Percentiles rank a stretch among this genome's conserved stretches.
Evolutionary conservation across 92 coral and sea anemone genomes (phyloP).

Genomic region (Actinernus sp.): DNA sequence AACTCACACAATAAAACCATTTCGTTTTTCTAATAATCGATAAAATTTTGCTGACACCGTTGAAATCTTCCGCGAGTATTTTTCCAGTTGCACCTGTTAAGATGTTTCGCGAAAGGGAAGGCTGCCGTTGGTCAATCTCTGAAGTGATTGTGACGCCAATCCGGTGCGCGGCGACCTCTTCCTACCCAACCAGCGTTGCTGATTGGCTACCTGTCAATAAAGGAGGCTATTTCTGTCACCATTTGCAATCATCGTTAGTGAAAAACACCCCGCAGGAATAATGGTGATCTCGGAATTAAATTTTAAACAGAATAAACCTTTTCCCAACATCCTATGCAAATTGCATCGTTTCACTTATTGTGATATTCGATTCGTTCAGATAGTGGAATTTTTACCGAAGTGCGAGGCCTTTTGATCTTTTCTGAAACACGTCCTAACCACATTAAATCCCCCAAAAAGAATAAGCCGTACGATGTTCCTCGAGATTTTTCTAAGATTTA

Average conservation of each 20-base stretch:
- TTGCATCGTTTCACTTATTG: background rate
- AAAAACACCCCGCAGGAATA: slow-evolving; percentile 57
- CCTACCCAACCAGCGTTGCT: background rate
- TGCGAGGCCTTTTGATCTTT: too few species aligned
- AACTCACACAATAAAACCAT: too few species aligned
- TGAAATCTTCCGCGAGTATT: background rate
- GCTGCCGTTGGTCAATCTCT: slow-evolving; percentile 26
- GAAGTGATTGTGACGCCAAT: slow-evolving; percentile 23
- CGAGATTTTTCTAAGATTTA: slow-evolving; percentile 1
- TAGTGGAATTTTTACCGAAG: too few species aligned
- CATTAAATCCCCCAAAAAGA: too few species aligned
- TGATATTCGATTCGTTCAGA: too few species aligned
- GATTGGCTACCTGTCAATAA: slow-evolving; percentile 7
- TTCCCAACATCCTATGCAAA: slow-evolving; percentile 59
- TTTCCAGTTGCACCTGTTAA: slow-evolving; percentile 25
- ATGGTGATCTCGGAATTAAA: slow-evolving; percentile 69
- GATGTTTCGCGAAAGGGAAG: slow-evolving; percentile 4
- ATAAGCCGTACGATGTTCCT: background rate
- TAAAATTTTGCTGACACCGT: too few species aligned
- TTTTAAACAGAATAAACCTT: slow-evolving; percentile 57
- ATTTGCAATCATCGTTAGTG: slow-evolving; percentile 43
- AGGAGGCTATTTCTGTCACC: slow-evolving; percentile 33
- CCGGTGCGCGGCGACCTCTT: slow-evolving; percentile 7
- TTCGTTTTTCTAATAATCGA: too few species aligned
- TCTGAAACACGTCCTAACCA: too few species aligned